Percentiles rank a stretch among this genome's conserved stretches.
phyloP scores from a whole-genome alignment of 2,797 vertebrate species.

The Bradypodion ventrale region DNA sequence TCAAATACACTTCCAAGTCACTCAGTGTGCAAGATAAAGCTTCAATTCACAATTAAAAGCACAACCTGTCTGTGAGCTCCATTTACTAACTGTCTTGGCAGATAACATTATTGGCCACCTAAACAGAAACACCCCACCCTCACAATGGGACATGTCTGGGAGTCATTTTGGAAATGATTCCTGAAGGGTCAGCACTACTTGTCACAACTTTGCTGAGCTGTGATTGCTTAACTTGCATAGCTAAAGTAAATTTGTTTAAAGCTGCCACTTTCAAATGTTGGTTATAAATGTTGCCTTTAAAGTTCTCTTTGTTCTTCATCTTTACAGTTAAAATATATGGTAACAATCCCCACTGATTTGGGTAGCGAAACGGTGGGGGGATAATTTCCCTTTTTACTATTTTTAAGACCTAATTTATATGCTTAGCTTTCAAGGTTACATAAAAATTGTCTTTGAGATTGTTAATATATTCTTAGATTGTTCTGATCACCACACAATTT shows the following conservation, averaged over 20 bases:
- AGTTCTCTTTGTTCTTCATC: not conserved
- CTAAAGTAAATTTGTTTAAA: slow-evolving; percentile 29
- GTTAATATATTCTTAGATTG: not conserved
- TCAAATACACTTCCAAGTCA: not conserved
- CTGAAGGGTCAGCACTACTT: not conserved
- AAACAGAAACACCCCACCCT: not conserved
- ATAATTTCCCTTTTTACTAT: not conserved
- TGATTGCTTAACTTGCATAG: slow-evolving; percentile 19
- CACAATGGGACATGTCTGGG: not conserved
- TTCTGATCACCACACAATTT: not conserved
- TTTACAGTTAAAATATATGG: not conserved
- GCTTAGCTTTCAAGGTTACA: not conserved
- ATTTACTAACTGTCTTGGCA: no score
- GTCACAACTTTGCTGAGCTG: not conserved
- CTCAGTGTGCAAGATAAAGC: not conserved
- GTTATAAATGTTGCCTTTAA: not conserved
- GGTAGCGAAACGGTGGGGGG: no score
- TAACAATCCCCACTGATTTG: not conserved
- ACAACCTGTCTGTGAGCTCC: no score
- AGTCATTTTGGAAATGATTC: not conserved
- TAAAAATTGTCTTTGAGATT: no score
- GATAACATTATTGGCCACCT: not conserved
- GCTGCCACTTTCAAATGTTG: not conserved
- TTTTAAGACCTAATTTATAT: not conserved
- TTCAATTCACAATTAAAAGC: not conserved